Base-by-base conservation (phyloP, 2,113 vertebrate genomes). In the Tamias sibiricus region DNA sequence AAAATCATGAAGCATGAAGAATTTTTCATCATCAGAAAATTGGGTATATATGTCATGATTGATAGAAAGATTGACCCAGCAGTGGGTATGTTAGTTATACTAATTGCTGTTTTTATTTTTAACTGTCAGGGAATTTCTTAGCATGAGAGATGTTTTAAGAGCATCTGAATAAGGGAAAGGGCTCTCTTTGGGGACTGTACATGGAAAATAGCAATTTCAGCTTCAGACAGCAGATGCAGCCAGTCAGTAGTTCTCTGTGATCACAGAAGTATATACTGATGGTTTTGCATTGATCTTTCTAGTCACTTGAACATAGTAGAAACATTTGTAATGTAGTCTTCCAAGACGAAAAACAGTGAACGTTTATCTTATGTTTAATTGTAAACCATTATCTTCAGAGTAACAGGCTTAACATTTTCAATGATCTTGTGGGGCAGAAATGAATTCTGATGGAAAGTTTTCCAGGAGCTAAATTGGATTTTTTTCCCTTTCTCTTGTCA, bases 11-110 rank as follows among this genome's bases (percentile, higher is more conserved):
- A 90, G 47, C n/a, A 90, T 88, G 37, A 90, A 57, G 32, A 94
- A n/a, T 54, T 82, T 92, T 87, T 84, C 17, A 76, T 79, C 32
- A 57, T 52, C 66, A 62, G 37, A 93, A 95, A 96, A 90, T 90
- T 71, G 22, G 16, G 35, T n/a, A 42, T 9, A 95, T 79, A 71
- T 30, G 4, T 26, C 20, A 32, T 62, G 19, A 68, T 87, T 91
- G 57, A 87, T 44, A 69, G 71, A 80, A 91, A 84, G 47, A 17
- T 69, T 30, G 30, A 30, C 14, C 79, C 7, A 86, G 30, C 69
- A 79, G 8, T n/a, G 52, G 30, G 20, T 69, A 24, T 0, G 3
- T 74, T 68, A 75, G 26, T 93, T 94, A 22, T 69, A 66, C 69
- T 90, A 37, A 22, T 76, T 84, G 22, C 42, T 72, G 1, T 68